These are phyloP conservation scores for Diuraphis noxia DNA, from an alignment of 1,140 invertebrate genomes.

Conservation along the genomic window DNA sequence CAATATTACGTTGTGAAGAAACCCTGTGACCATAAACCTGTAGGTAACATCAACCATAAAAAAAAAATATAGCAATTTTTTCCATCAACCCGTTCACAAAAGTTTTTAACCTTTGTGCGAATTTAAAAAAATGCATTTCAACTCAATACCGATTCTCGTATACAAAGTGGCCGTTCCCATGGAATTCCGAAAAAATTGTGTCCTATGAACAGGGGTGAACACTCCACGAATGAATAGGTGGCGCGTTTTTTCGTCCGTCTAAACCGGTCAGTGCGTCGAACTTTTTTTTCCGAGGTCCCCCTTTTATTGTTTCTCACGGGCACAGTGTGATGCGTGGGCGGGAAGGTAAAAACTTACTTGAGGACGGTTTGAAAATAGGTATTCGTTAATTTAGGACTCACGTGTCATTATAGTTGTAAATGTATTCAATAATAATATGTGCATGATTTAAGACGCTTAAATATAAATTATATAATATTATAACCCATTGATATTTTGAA, in stretches of 20 bases:
- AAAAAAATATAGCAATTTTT: background rate
- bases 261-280: slow-evolving; percentile 23
- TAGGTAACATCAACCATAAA: background rate
- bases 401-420: background rate
- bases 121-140: background rate
- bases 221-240: background rate
- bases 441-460: background rate
- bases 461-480: too few relatives aligned
- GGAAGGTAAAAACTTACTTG: background rate
- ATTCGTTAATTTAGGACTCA: background rate
- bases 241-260: background rate
- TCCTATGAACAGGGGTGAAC: background rate
- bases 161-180: background rate
- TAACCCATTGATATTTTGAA: too few relatives aligned
- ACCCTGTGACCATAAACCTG: slow-evolving; percentile 3
- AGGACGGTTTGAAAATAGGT: background rate
- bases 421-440: background rate
- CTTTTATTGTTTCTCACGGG: slow-evolving; percentile 12
- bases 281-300: slow-evolving; percentile 25
- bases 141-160: background rate
- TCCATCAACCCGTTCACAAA: background rate
- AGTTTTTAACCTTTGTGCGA: background rate
- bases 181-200: slow-evolving; percentile 45
- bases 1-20: background rate
- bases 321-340: background rate